Evolutionary conservation across 2,113 vertebrate genomes (phyloP).

Genomic region (Genyomyrus donnyi): DNA sequence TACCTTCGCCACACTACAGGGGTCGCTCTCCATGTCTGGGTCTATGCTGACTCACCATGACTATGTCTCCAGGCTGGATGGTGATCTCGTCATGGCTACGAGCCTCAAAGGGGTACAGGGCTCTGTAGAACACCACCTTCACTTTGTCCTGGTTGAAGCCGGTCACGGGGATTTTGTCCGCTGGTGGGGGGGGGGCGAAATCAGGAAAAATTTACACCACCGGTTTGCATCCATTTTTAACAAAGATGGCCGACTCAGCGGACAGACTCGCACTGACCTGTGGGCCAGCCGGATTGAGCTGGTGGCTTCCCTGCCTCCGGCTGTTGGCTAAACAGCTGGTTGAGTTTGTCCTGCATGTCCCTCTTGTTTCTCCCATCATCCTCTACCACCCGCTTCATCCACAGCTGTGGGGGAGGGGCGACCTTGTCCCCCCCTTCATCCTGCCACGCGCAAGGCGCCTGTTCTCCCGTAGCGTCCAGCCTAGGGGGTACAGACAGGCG

Average conservation of each 20-base stretch:
- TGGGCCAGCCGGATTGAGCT: slow-evolving; percentile 68
- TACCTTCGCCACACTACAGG: not conserved
- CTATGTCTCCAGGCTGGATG: slow-evolving; percentile 87
- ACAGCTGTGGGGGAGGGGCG: slow-evolving; percentile 48
- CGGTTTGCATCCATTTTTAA: not conserved
- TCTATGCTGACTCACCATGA: slow-evolving; percentile 73
- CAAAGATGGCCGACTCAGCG: not conserved
- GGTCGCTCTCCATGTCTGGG: not conserved
- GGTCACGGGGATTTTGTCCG: slow-evolving; percentile 71
- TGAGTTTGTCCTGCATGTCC: slow-evolving; percentile 76
- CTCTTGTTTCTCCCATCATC: slow-evolving; percentile 70
- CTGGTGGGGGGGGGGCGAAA: slow-evolving; percentile 26
- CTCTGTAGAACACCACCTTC: slow-evolving; percentile 92
- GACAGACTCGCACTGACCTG: slow-evolving; percentile 55
- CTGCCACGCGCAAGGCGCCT: slow-evolving; percentile 39
- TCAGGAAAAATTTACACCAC: not conserved
- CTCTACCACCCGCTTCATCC: slow-evolving; percentile 66
- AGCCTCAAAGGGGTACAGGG: slow-evolving; percentile 91
- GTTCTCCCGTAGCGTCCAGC: slow-evolving; percentile 43
- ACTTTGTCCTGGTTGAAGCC: slow-evolving; percentile 76
- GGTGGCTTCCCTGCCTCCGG: slow-evolving; percentile 60
- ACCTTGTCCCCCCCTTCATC: slow-evolving; percentile 40
- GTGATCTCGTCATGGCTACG: slow-evolving; percentile 95
- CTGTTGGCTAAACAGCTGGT: slow-evolving; percentile 76
- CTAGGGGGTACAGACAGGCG: slow-evolving; percentile 33